Evolutionary conservation across 2,888 invertebrate genomes (phyloP).

Genomic region (Parnassius glacialis): DNA sequence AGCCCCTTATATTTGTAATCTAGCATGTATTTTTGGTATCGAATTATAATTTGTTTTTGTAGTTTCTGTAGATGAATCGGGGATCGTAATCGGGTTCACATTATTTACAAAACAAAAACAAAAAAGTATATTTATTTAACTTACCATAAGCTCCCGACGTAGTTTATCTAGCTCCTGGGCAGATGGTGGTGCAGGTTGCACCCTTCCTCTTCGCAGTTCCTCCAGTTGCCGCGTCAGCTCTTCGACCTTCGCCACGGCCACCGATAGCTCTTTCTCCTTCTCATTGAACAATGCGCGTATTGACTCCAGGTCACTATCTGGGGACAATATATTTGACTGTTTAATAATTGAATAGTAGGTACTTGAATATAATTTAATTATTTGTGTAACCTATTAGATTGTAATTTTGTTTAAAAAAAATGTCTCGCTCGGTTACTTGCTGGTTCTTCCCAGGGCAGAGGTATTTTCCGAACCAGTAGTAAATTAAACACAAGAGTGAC

Average conservation of each 20-base stretch:
- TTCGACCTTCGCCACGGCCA: conserved; percentile 99
- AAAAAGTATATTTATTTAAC: conserved; percentile 35
- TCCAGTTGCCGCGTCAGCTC: conserved; percentile 97
- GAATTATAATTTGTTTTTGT: too few species aligned
- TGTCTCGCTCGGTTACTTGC: too few species aligned
- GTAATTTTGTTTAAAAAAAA: too few species aligned
- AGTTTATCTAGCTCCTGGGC: conserved; percentile 95
- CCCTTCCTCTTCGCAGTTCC: conserved; percentile 88
- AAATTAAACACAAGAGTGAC: too few species aligned
- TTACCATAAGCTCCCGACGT: conserved; percentile 94
- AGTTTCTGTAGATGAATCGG: too few species aligned
- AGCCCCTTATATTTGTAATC: too few species aligned
- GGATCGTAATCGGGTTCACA: too few species aligned
- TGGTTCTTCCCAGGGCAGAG: too few species aligned
- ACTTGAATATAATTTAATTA: background rate
- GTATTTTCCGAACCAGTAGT: too few species aligned
- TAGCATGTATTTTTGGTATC: too few species aligned
- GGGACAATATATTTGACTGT: conserved; percentile 3
- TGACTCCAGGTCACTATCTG: conserved; percentile 97
- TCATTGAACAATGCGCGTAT: conserved; percentile 98
- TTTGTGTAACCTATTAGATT: too few species aligned
- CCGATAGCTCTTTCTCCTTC: conserved; percentile 96
- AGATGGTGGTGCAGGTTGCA: conserved; percentile 84
- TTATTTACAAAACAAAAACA: too few species aligned
- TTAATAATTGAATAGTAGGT: background rate